Evolutionary conservation across 30 jellyfish, hydroid and myxozoan genomes (phyloP).

Genomic region (Turritopsis rubra): DNA sequence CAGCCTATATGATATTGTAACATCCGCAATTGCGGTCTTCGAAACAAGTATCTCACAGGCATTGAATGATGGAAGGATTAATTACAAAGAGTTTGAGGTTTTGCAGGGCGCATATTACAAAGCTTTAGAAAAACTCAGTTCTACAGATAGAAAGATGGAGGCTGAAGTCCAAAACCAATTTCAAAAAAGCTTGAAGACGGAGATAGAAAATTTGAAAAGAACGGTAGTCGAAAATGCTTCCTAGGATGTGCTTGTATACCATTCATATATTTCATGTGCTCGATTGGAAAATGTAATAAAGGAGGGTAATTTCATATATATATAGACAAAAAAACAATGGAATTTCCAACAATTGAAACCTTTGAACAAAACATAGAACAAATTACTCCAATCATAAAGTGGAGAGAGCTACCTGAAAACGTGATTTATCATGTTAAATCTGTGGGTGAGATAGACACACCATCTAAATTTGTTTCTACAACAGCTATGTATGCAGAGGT

Average conservation of each 20-base stretch:
- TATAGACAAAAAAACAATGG: too few relatives aligned
- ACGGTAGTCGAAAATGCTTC: not conserved
- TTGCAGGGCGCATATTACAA: slow-evolving; percentile 6
- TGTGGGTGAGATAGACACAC: slow-evolving; percentile 15
- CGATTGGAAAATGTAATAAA: too few relatives aligned
- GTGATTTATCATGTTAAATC: slow-evolving; percentile 27
- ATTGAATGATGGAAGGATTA: not conserved
- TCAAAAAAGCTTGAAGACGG: not conserved
- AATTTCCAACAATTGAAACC: too few relatives aligned
- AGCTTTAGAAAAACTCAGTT: not conserved
- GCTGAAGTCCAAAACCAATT: not conserved
- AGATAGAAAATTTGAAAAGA: not conserved
- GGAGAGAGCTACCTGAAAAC: slow-evolving; percentile 23
- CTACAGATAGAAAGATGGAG: too few relatives aligned
- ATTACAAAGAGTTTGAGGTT: not conserved
- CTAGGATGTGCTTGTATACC: not conserved
- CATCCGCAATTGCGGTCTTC: not conserved
- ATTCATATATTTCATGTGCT: not conserved
- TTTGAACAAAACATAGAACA: too few relatives aligned
- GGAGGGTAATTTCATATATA: too few relatives aligned
- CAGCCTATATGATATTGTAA: not conserved
- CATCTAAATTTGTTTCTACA: not conserved
- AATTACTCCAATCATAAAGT: slow-evolving; percentile 19
- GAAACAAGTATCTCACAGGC: not conserved
- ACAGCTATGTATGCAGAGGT: slow-evolving; percentile 12